Conservation (phyloP, 2,888 invertebrate species). For the Lasioglossum marginatum region DNA sequence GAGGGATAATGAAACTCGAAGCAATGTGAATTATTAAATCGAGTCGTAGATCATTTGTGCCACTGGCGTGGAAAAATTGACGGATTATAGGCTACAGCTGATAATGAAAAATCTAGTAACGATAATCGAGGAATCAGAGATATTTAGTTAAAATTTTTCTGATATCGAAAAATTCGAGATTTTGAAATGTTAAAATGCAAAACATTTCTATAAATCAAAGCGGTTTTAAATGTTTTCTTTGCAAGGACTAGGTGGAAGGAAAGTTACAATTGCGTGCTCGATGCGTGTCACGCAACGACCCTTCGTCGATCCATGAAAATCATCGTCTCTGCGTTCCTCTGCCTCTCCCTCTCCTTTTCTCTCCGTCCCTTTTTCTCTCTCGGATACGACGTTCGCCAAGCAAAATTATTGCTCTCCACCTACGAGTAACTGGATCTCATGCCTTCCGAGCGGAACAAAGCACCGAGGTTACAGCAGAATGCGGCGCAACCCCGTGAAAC, state of each 20-base stretch:
- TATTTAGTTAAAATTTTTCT: too few species aligned
- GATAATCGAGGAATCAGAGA: background rate
- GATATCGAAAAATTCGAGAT: background rate
- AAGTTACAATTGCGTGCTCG: background rate
- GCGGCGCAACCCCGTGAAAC: constrained; percentile 42
- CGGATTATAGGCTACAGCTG: too few species aligned
- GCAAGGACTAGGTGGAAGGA: background rate
- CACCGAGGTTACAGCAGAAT: constrained; percentile 32
- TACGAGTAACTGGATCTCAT: constrained; percentile 68
- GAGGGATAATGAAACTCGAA: background rate
- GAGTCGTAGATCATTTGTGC: background rate
- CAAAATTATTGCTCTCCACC: constrained; percentile 64
- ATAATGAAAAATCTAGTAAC: too few species aligned
- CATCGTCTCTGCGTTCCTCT: background rate
- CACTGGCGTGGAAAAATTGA: too few species aligned
- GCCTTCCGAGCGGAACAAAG: constrained; percentile 59
- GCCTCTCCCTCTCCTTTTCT: background rate
- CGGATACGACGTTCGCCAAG: constrained; percentile 41
- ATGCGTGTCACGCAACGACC: constrained; percentile 9
- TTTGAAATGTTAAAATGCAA: too few species aligned
- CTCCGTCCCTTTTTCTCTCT: constrained; percentile 19
- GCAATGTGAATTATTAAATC: background rate
- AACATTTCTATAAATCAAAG: background rate
- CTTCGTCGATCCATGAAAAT: constrained; percentile 25
- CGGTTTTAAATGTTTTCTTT: background rate